phyloP scores from a whole-genome alignment of 2,888 invertebrate genomes.

The Diarsia mendica region DNA sequence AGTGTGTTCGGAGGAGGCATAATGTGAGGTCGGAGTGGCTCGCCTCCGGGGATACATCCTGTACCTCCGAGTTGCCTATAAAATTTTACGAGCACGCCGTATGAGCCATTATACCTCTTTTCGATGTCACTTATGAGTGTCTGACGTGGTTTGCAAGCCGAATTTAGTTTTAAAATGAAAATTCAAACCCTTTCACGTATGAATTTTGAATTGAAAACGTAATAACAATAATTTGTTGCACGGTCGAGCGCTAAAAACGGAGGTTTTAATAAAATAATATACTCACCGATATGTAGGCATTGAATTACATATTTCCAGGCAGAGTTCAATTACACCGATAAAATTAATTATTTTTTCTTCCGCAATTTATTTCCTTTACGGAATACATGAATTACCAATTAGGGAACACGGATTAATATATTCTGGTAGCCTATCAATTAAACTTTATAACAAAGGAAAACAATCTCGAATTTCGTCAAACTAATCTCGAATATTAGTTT shows the following conservation, averaged over 20 bases:
- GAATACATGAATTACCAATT: conserved; percentile 31
- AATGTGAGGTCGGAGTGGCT: conserved; percentile 76
- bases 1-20: conserved; percentile 81
- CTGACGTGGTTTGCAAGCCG: conserved; percentile 79
- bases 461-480: conserved; percentile 47
- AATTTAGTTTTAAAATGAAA: conserved; percentile 70
- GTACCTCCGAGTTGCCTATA: conserved; percentile 81
- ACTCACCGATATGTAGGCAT: background rate
- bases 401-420: conserved; percentile 25
- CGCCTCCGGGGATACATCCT: conserved; percentile 80
- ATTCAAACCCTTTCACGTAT: conserved; percentile 45
- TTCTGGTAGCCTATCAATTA: conserved; percentile 47
- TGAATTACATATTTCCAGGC: conserved; percentile 26
- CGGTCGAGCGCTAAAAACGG: background rate
- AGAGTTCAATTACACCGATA: conserved; percentile 14
- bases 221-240: conserved; percentile 31
- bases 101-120: conserved; percentile 85
- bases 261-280: conserved; percentile 26
- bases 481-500: conserved; percentile 58
- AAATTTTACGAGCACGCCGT: conserved; percentile 87
- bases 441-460: conserved; percentile 50
- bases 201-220: conserved; percentile 38
- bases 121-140: conserved; percentile 83
- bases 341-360: conserved; percentile 8
- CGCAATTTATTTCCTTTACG: background rate